A percentile compares a stretch with the other conserved stretches of the same genome.
These are phyloP conservation scores for Aphrophora alni DNA, from an alignment of 2,888 invertebrate species.

Conservation along the genomic window DNA sequence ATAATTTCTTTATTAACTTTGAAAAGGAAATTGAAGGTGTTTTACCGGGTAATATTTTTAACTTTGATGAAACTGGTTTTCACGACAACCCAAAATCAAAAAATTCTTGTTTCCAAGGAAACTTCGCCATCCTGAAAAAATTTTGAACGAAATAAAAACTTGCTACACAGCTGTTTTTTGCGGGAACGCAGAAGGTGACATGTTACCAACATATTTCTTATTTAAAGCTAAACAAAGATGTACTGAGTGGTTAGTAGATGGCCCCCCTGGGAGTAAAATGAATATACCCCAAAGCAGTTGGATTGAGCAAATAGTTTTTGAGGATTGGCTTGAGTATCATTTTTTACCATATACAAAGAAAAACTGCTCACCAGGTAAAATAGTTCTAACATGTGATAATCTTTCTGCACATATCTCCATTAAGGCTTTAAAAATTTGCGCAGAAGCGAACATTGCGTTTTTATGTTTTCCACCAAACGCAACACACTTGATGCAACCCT, in stretches of 20 bases:
- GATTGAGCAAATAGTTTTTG: background rate
- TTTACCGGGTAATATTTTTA: conserved; percentile 1
- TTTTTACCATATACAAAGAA: background rate
- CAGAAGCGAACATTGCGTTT: background rate
- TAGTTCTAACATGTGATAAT: conserved; percentile 1
- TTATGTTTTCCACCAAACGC: conserved; percentile 17
- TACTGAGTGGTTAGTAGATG: background rate
- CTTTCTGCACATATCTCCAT: conserved; percentile 5
- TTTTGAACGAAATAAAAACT: conserved; percentile 1
- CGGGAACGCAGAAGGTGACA: conserved; percentile 5
- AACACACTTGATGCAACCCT: conserved; percentile 24
- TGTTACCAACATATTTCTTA: conserved; percentile 5
- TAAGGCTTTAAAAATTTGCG: background rate
- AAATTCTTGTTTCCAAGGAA: background rate
- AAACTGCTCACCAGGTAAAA: background rate
- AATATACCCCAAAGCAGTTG: background rate
- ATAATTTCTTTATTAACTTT: conserved; percentile 9
- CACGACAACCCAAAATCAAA: conserved; percentile 8
- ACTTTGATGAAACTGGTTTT: conserved; percentile 20
- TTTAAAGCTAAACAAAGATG: conserved; percentile 14
- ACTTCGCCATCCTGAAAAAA: conserved; percentile 18
- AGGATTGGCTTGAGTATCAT: background rate
- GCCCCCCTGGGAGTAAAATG: background rate
- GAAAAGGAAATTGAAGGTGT: conserved; percentile 13
- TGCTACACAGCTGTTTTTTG: conserved; percentile 2